phyloP scores from a whole-genome alignment of 2,797 vertebrate species.

The Lophius americanus region DNA sequence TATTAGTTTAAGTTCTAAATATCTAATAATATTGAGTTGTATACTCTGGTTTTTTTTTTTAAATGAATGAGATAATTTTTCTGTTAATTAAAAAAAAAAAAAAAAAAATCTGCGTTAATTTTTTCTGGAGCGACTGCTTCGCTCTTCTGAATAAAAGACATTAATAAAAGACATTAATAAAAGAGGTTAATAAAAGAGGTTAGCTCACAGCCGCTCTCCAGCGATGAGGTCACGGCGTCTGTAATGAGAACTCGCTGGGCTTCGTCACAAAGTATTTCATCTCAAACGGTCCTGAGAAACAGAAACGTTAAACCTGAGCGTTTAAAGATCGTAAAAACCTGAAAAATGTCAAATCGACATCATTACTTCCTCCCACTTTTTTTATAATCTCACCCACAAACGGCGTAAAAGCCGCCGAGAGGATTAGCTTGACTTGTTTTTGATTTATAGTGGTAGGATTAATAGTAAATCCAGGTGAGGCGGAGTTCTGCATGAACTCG shows the following conservation, averaged over 20 bases:
- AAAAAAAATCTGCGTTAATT: too few species aligned
- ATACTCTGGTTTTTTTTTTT: too few species aligned
- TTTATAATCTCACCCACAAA: neutral
- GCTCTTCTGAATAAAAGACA: too few species aligned
- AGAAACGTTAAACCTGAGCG: neutral
- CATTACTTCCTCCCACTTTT: neutral
- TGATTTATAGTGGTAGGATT: constrained; percentile 1
- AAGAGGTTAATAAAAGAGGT: neutral
- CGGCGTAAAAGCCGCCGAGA: neutral
- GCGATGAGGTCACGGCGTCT: neutral
- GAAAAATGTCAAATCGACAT: neutral
- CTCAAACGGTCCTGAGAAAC: neutral
- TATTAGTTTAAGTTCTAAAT: too few species aligned
- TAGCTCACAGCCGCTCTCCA: neutral
- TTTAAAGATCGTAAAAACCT: constrained; percentile 5
- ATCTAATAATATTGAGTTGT: too few species aligned
- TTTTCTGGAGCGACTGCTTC: too few species aligned
- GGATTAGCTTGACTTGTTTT: neutral
- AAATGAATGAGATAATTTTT: too few species aligned
- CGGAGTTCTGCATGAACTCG: neutral
- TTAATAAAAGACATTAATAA: too few species aligned
- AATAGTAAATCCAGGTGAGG: constrained; percentile 9
- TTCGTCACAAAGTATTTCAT: neutral
- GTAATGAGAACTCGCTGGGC: neutral
- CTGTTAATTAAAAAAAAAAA: too few species aligned